A percentile compares a stretch with the other conserved stretches of the same genome.
phyloP scores from a whole-genome alignment of 2,888 invertebrate species.

The Drosophila mayaguana region DNA sequence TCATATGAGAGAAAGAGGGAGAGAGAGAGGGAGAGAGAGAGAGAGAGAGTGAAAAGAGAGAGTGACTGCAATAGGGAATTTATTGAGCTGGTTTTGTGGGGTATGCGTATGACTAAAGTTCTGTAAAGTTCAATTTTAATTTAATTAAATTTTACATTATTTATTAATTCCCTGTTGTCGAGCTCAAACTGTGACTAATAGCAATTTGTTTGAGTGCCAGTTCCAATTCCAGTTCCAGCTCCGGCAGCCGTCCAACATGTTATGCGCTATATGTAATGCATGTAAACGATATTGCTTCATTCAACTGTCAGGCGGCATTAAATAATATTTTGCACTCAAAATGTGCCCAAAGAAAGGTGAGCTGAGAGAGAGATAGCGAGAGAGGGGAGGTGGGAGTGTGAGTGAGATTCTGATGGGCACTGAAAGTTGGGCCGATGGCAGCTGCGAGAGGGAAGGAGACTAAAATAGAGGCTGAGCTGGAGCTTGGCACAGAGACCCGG shows the following conservation, averaged over 20 bases:
- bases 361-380: background rate
- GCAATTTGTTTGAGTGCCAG: constrained; percentile 72
- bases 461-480: background rate
- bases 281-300: constrained; percentile 78
- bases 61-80: too few relatives aligned
- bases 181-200: constrained; percentile 56
- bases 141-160: background rate
- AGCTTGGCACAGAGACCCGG: constrained; percentile 7
- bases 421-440: background rate
- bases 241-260: background rate
- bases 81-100: background rate
- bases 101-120: background rate
- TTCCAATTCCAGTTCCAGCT: background rate
- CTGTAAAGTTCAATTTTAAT: background rate
- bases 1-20: background rate
- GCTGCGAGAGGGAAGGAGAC: background rate
- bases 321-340: constrained; percentile 74
- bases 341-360: constrained; percentile 9
- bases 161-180: background rate
- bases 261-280: constrained; percentile 63
- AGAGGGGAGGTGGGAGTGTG: background rate
- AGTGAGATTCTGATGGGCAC: too few relatives aligned
- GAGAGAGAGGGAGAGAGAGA: background rate
- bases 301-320: constrained; percentile 77
- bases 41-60: background rate